Percentiles rank a stretch among this genome's conserved stretches.
These are phyloP conservation scores for Serranochromis macrocephalus DNA, from an alignment of 2,113 vertebrate species.

Conservation along the genomic window DNA sequence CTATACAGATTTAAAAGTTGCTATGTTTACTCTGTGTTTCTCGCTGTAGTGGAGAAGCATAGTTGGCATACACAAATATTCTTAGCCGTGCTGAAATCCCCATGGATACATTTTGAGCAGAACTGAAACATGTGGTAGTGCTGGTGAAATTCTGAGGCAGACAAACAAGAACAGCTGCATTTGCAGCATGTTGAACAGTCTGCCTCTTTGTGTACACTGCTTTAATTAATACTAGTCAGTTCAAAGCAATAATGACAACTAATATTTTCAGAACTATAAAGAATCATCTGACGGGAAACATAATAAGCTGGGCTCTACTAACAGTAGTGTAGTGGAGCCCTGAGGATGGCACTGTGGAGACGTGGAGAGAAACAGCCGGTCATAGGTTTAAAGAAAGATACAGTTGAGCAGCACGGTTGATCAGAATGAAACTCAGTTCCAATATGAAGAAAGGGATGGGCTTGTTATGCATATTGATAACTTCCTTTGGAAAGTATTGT, in stretches of 20 bases:
- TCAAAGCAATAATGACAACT: not conserved
- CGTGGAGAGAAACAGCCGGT: constrained; percentile 1
- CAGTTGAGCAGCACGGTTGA: constrained; percentile 10
- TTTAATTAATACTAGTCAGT: not conserved
- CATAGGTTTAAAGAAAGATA: not conserved
- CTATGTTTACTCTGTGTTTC: not conserved
- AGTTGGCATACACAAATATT: constrained; percentile 18
- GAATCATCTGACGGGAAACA: not conserved
- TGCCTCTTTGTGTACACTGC: not conserved
- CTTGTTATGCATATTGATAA: constrained; percentile 25
- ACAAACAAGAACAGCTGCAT: not conserved
- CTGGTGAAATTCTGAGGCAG: not conserved
- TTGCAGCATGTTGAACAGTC: not conserved
- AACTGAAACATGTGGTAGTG: not conserved
- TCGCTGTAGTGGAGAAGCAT: not conserved
- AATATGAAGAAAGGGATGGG: constrained; percentile 1
- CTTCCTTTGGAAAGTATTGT: not conserved
- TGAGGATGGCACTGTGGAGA: constrained; percentile 65
- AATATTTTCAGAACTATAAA: not conserved
- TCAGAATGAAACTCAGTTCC: not conserved
- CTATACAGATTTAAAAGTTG: constrained; percentile 15
- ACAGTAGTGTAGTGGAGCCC: constrained; percentile 10
- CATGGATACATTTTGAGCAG: constrained; percentile 2
- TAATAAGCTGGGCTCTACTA: not conserved
- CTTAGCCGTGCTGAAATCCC: constrained; percentile 7